Evolutionary conservation across 2,888 invertebrate genomes (phyloP).

Genomic region (Eupithecia dodoneata): DNA sequence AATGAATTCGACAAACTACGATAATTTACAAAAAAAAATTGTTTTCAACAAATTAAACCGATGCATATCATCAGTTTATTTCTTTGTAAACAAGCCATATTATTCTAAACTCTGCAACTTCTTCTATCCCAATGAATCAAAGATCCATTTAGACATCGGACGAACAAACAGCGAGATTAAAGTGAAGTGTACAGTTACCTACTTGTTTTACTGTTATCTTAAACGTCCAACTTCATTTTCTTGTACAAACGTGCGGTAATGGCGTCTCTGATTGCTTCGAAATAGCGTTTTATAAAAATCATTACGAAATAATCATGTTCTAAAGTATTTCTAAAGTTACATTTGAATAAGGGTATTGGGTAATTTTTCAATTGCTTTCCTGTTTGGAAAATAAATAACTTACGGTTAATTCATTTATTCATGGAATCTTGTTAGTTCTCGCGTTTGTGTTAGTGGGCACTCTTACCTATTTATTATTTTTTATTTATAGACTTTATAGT

Average conservation of each 20-base stretch:
- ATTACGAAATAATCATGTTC: constrained; percentile 27
- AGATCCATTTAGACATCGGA: constrained; percentile 30
- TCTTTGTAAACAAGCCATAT: not conserved
- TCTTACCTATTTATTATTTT: not conserved
- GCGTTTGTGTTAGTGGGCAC: not conserved
- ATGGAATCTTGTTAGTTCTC: constrained; percentile 22
- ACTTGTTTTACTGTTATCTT: constrained; percentile 61
- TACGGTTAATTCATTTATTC: constrained; percentile 30
- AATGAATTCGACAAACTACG: not conserved
- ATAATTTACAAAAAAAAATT: not conserved
- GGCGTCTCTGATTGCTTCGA: constrained; percentile 52
- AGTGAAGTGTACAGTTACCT: constrained; percentile 62
- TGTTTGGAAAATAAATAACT: constrained; percentile 25
- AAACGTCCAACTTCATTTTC: constrained; percentile 59
- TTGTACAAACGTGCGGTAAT: constrained; percentile 58
- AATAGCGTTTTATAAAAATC: constrained; percentile 36
- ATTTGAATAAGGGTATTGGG: constrained; percentile 29
- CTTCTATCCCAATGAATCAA: constrained; percentile 28
- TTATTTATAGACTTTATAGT: not conserved
- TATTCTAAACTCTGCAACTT: not conserved
- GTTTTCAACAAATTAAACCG: no score
- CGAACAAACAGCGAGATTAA: constrained; percentile 55
- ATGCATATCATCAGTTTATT: no score
- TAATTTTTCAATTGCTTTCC: constrained; percentile 33
- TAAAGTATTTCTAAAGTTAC: constrained; percentile 13